Percentiles rank a stretch among this genome's conserved stretches.
These are phyloP conservation scores for Myopa tessellatipennis DNA, from an alignment of 2,888 invertebrate species.

Conservation along the genomic window DNA sequence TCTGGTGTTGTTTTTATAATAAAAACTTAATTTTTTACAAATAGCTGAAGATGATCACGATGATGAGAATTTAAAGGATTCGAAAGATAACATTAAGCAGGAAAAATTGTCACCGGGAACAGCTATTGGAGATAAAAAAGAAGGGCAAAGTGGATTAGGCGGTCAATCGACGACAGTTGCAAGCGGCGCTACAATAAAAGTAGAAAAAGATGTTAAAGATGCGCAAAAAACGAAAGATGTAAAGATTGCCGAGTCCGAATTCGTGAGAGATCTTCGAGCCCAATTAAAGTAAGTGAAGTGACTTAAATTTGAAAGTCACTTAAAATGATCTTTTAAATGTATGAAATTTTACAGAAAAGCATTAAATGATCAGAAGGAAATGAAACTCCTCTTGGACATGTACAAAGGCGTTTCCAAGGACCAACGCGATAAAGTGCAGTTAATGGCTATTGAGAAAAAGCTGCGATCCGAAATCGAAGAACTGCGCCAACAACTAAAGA, in stretches of 20 bases:
- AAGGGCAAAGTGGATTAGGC: slow-evolving; percentile 71
- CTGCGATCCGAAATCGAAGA: slow-evolving; percentile 91
- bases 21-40: slow-evolving; percentile 26
- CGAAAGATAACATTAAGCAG: slow-evolving; percentile 68
- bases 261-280: slow-evolving; percentile 80
- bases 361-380: slow-evolving; percentile 91
- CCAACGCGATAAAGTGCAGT: slow-evolving; percentile 93
- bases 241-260: slow-evolving; percentile 74
- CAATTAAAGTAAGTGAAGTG: slow-evolving; percentile 91
- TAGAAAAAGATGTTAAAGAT: slow-evolving; percentile 75
- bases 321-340: background rate
- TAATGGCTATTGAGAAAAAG: slow-evolving; percentile 96
- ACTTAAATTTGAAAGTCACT: background rate
- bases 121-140: slow-evolving; percentile 72
- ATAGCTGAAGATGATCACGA: slow-evolving; percentile 62
- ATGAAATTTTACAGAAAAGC: slow-evolving; percentile 77
- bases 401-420: slow-evolving; percentile 98
- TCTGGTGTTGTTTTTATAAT: background rate
- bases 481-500: slow-evolving; percentile 84
- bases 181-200: slow-evolving; percentile 68
- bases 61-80: slow-evolving; percentile 63
- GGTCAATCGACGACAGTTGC: slow-evolving; percentile 52
- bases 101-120: slow-evolving; percentile 68
- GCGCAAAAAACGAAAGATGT: slow-evolving; percentile 74
- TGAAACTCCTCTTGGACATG: slow-evolving; percentile 94